Conservation (phyloP, 1,140 invertebrate species). For the Bombus haemorrhoidalis region DNA sequence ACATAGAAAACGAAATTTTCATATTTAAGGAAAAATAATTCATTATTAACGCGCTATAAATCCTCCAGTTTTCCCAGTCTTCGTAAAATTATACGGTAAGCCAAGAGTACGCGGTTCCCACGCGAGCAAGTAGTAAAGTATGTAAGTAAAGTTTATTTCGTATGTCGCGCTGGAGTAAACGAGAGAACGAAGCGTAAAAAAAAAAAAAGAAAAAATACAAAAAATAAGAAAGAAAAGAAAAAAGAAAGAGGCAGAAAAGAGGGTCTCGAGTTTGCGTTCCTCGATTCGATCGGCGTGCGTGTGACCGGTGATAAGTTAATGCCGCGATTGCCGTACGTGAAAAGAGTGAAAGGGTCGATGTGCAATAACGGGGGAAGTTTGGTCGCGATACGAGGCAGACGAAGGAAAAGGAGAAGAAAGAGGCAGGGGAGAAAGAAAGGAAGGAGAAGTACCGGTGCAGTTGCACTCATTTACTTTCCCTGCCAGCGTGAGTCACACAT, state of each 20-base stretch:
- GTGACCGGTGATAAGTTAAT: slow-evolving; percentile 44
- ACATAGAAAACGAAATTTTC: too few relatives aligned
- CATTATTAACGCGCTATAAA: too few relatives aligned
- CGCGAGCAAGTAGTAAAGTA: too few relatives aligned
- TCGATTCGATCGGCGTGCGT: slow-evolving; percentile 47
- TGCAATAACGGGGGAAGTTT: not conserved
- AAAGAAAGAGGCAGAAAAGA: not conserved
- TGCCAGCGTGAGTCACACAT: slow-evolving; percentile 65
- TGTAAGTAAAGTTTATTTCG: not conserved
- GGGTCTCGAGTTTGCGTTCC: not conserved
- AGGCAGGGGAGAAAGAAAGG: not conserved
- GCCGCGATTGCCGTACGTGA: slow-evolving; percentile 45
- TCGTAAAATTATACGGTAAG: too few relatives aligned
- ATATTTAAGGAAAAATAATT: too few relatives aligned
- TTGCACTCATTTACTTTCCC: slow-evolving; percentile 71
- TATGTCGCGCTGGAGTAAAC: not conserved
- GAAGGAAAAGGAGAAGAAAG: slow-evolving; percentile 14
- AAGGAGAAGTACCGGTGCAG: slow-evolving; percentile 57
- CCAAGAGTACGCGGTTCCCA: too few relatives aligned
- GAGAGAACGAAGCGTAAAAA: not conserved
- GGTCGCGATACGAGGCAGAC: slow-evolving; percentile 4
- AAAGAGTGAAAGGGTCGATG: slow-evolving; percentile 33
- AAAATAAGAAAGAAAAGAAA: not conserved
- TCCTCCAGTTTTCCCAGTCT: too few relatives aligned
- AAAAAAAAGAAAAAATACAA: not conserved